Base-by-base conservation (phyloP, 2,888 invertebrate species). In the Lamproptera curius region DNA sequence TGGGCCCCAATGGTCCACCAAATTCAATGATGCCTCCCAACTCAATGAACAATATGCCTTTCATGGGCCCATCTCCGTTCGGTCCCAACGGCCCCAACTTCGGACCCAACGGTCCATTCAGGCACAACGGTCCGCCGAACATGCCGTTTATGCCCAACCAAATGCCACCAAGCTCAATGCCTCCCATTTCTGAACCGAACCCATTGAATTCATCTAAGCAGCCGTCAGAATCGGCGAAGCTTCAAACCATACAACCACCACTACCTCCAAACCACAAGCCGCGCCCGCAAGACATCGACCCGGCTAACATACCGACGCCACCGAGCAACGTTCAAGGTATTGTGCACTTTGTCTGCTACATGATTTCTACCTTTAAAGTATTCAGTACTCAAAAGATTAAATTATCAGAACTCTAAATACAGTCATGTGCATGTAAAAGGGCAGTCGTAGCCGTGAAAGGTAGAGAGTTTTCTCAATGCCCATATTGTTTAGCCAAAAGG, bases 191-290 rank as follows among this genome's bases (percentile, higher is more conserved):
- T 17, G 75, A 76, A 17, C 58, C 64, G 8, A 74, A 73, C 42
- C 53, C 65, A 1, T 51, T 70, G 52, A 72, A 75, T 16, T 40
- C 57, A 49, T 50, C 47, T 4, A 65, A 76, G 46, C 74, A 70
- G 14, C 70, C 71, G 6, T 70, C 76, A 16, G 67, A 91, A 55
- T 88, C 90, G 1, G 76, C 91, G 67, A 91, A 91, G 61, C 80
- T 90, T 11, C 90, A 91, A 62, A 90, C 90, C 52, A 91, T 91
- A 61, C 91, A 91, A 15, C 89, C 90, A 1, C 91, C 91, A 2
- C 80, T 90, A 40, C 89, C 90, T 53, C 63, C 91, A 40, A 91
- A 87, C 60, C 90, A 90, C 56, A 91, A 91, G 52, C 90, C 90
- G 5, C 90, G 90, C 56, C 90, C 90, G 0, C 89, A 91, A 57